Evolutionary conservation across 2,113 vertebrate species (phyloP).

Genomic region (Grantiella picta): DNA sequence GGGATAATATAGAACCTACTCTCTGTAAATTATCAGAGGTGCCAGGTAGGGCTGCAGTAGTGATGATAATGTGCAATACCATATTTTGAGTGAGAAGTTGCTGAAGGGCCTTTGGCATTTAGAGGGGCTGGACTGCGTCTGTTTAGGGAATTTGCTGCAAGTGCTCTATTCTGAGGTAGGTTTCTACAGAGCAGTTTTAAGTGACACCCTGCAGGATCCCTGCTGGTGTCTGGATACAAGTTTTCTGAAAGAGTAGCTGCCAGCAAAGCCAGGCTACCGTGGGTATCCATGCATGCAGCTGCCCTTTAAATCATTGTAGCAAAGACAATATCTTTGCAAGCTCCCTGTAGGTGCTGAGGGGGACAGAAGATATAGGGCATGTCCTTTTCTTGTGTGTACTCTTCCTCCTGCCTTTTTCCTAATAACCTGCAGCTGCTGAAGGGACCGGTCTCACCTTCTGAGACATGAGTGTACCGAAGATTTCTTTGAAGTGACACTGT

Average conservation of each 20-base stretch:
- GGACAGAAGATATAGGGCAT: background rate
- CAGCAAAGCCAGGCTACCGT: background rate
- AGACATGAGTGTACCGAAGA: background rate
- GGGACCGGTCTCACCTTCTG: background rate
- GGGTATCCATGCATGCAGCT: background rate
- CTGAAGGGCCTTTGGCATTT: background rate
- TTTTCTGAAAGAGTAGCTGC: background rate
- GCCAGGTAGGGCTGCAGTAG: background rate
- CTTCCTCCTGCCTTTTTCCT: background rate
- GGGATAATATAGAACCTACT: background rate
- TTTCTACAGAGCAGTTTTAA: background rate
- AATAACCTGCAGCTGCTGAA: background rate
- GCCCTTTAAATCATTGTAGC: background rate
- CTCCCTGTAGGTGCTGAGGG: background rate
- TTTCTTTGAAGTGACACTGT: background rate
- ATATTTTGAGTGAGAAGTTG: background rate
- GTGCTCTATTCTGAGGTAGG: background rate
- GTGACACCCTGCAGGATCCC: background rate
- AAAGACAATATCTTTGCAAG: fast-evolving
- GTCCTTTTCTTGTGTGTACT: background rate
- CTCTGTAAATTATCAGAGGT: background rate
- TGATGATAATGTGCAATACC: background rate
- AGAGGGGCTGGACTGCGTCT: fast-evolving
- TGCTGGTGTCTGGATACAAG: background rate
- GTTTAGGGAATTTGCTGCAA: background rate